These are phyloP conservation scores for Xylocampa areola DNA, from an alignment of 2,888 invertebrate species.

Conservation along the genomic window DNA sequence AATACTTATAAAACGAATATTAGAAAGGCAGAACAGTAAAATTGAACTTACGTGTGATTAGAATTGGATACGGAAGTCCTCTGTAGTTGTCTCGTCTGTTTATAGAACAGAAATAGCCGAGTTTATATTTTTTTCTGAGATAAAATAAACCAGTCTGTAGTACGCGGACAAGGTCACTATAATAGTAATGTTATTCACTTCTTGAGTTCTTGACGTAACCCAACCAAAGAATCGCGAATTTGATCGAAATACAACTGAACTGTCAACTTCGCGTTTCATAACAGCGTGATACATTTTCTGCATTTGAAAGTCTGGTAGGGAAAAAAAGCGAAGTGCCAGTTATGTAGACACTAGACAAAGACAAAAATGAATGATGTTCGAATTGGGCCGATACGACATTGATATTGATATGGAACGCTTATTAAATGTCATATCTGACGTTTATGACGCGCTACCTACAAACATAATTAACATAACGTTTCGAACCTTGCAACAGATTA, in stretches of 20 bases:
- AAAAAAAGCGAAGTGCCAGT: not conserved
- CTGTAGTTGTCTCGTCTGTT: constrained; percentile 13
- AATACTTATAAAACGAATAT: not conserved
- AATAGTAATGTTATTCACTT: constrained; percentile 25
- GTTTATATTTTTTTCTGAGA: constrained; percentile 32
- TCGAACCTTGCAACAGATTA: no score
- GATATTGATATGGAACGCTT: constrained; percentile 26
- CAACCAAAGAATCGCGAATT: constrained; percentile 14
- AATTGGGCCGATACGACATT: no score
- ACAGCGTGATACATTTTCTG: not conserved
- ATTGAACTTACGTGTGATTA: constrained; percentile 35
- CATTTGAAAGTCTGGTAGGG: not conserved
- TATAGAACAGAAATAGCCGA: constrained; percentile 31
- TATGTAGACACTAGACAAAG: no score
- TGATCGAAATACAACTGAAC: constrained; percentile 16
- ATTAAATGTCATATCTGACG: no score
- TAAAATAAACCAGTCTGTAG: constrained; percentile 46
- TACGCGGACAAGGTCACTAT: constrained; percentile 56
- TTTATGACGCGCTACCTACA: no score
- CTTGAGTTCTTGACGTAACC: constrained; percentile 23
- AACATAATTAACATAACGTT: no score
- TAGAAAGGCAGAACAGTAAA: not conserved
- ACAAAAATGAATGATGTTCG: no score
- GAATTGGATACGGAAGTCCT: constrained; percentile 2
- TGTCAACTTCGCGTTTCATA: constrained; percentile 18